These are phyloP conservation scores for Pterocles orientalis DNA, from an alignment of 2,113 vertebrate species.

Conservation along the genomic window DNA sequence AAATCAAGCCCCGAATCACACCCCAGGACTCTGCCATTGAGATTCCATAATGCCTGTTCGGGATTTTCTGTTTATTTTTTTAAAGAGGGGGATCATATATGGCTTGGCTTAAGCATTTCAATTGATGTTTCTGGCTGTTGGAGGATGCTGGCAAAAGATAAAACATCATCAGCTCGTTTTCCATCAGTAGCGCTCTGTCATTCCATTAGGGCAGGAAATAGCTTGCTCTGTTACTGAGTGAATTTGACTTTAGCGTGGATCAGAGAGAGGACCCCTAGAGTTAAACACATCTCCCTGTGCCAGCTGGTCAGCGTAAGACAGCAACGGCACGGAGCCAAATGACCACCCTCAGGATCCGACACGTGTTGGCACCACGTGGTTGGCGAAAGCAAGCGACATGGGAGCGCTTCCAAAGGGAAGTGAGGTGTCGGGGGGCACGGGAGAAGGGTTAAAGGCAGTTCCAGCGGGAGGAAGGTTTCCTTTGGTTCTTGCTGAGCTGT, in stretches of 20 bases:
- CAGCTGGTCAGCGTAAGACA: constrained; percentile 41
- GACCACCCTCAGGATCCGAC: constrained; percentile 25
- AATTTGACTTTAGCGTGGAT: constrained; percentile 48
- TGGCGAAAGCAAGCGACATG: background rate
- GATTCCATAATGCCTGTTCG: constrained; percentile 27
- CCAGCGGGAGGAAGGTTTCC: background rate
- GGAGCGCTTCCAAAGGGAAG: background rate
- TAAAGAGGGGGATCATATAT: constrained; percentile 10
- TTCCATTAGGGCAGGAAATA: constrained; percentile 64
- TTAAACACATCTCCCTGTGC: constrained; percentile 28
- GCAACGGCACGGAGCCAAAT: background rate
- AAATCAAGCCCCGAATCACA: constrained; percentile 30
- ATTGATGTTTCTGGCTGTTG: constrained; percentile 59
- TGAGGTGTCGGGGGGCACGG: background rate
- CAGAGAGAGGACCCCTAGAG: constrained; percentile 25
- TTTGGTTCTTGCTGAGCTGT: background rate
- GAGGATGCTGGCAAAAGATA: constrained; percentile 61
- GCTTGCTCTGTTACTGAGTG: constrained; percentile 50
- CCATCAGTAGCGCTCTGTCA: constrained; percentile 62
- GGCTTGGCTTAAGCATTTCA: constrained; percentile 53
- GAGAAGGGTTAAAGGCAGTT: background rate
- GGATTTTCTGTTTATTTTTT: constrained; percentile 62
- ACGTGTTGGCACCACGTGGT: constrained; percentile 8
- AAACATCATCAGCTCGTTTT: constrained; percentile 68
- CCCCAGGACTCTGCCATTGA: constrained; percentile 13